Conservation (phyloP, 1,140 invertebrate genomes). For the Bicyclus anynana region DNA sequence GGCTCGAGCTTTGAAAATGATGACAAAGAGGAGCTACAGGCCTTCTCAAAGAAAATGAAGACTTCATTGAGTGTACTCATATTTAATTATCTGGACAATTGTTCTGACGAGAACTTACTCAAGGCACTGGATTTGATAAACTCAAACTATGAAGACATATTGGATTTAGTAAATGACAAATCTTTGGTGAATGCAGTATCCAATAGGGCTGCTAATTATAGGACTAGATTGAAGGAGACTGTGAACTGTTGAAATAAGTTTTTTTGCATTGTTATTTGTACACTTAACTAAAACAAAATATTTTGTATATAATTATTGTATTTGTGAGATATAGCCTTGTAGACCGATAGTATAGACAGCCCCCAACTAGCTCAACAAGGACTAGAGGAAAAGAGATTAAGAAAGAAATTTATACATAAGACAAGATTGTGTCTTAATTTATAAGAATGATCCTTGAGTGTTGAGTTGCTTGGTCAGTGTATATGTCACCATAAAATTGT, state of each 20-base stretch:
- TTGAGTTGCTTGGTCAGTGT: too few species aligned
- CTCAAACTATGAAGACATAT: slow-evolving; percentile 47
- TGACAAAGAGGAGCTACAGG: slow-evolving; percentile 48
- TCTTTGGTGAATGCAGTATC: slow-evolving; percentile 31
- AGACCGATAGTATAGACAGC: too few species aligned
- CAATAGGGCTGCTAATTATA: slow-evolving; percentile 44
- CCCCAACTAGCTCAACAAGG: too few species aligned
- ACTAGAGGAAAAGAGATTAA: too few species aligned
- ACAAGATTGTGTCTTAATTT: too few species aligned
- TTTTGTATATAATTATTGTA: too few species aligned
- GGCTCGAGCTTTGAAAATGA: slow-evolving; percentile 51
- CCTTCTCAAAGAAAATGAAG: slow-evolving; percentile 46
- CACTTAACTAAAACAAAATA: too few species aligned
- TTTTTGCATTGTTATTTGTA: not conserved
- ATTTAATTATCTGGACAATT: slow-evolving; percentile 47
- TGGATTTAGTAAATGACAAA: slow-evolving; percentile 35
- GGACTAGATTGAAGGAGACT: slow-evolving; percentile 50
- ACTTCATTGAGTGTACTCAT: slow-evolving; percentile 43
- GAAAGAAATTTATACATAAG: too few species aligned
- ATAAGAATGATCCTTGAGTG: too few species aligned
- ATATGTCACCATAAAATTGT: too few species aligned
- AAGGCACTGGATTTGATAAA: slow-evolving; percentile 41
- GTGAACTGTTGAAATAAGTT: slow-evolving; percentile 37
- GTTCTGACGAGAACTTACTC: slow-evolving; percentile 39
- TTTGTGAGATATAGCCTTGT: too few species aligned